Conservation (phyloP, 2,797 vertebrate species). For the Sebastes kiyomatsui region DNA sequence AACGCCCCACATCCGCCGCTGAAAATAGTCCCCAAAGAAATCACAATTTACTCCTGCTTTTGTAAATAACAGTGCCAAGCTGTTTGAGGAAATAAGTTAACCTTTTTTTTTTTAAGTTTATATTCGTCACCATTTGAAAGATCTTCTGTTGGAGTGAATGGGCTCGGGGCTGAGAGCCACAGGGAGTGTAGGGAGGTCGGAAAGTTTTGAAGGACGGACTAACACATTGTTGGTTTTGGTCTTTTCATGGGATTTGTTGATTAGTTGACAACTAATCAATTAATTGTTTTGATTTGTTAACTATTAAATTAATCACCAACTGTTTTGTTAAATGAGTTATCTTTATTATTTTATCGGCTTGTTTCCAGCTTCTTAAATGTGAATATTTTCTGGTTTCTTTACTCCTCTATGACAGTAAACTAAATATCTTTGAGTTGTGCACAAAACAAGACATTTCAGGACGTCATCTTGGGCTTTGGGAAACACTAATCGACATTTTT, state of each 20-base stretch:
- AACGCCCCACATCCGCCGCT: accelerated
- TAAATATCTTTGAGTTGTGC: background rate
- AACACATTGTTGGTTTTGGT: background rate
- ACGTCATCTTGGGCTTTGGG: background rate
- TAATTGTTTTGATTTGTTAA: too few relatives aligned
- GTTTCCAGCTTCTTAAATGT: background rate
- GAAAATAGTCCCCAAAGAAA: background rate
- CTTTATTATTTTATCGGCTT: background rate
- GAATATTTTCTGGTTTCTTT: background rate
- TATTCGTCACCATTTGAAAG: background rate
- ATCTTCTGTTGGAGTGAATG: background rate
- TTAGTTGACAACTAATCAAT: background rate
- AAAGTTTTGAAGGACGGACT: background rate
- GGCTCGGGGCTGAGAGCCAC: background rate
- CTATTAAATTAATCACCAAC: too few relatives aligned
- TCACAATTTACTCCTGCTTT: background rate
- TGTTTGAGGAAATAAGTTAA: background rate
- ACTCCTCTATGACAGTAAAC: background rate
- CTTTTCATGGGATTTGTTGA: background rate
- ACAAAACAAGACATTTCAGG: background rate
- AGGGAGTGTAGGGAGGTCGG: background rate
- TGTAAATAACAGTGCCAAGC: background rate
- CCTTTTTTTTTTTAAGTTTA: background rate
- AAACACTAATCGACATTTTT: too few relatives aligned
- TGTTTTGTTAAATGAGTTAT: too few relatives aligned